These are phyloP conservation scores for Rosalia funebris DNA, from an alignment of 2,888 invertebrate genomes.

Conservation along the genomic window DNA sequence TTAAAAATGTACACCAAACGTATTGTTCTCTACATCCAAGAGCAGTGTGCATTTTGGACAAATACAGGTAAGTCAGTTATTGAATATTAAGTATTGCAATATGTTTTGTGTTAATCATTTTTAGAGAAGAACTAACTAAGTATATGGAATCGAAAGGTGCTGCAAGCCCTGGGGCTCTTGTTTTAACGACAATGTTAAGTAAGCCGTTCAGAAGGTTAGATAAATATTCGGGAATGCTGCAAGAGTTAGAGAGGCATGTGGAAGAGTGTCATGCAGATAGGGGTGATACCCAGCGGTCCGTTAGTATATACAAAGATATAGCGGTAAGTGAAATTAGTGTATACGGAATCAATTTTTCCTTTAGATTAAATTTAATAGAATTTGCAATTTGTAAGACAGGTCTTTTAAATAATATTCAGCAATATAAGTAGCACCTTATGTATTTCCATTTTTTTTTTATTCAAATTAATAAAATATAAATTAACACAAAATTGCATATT, in stretches of 20 bases:
- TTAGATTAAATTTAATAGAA: too few relatives aligned
- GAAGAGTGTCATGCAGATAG: slow-evolving; percentile 95
- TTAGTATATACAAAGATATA: slow-evolving; percentile 94
- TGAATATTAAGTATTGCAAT: too few relatives aligned
- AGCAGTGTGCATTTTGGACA: slow-evolving; percentile 92
- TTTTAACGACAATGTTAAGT: slow-evolving; percentile 91
- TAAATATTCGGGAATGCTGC: slow-evolving; percentile 93
- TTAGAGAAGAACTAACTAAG: slow-evolving; percentile 82
- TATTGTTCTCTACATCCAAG: slow-evolving; percentile 95
- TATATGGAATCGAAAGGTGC: slow-evolving; percentile 92
- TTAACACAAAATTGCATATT: neutral
- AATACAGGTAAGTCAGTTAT: slow-evolving; percentile 79
- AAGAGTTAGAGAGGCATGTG: slow-evolving; percentile 94
- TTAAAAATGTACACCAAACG: slow-evolving; percentile 84
- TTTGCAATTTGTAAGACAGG: too few relatives aligned
- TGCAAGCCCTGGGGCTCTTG: slow-evolving; percentile 85
- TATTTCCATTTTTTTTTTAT: neutral
- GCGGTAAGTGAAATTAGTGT: slow-evolving; percentile 77
- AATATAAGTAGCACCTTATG: too few relatives aligned
- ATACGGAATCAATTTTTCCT: too few relatives aligned
- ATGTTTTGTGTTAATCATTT: slow-evolving; percentile 31
- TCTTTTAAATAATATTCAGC: too few relatives aligned
- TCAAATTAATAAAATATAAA: neutral
- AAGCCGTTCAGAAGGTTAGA: slow-evolving; percentile 95
- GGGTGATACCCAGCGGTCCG: slow-evolving; percentile 96